Conservation (phyloP, 2,797 vertebrate genomes). For the Phalanger gymnotis region DNA sequence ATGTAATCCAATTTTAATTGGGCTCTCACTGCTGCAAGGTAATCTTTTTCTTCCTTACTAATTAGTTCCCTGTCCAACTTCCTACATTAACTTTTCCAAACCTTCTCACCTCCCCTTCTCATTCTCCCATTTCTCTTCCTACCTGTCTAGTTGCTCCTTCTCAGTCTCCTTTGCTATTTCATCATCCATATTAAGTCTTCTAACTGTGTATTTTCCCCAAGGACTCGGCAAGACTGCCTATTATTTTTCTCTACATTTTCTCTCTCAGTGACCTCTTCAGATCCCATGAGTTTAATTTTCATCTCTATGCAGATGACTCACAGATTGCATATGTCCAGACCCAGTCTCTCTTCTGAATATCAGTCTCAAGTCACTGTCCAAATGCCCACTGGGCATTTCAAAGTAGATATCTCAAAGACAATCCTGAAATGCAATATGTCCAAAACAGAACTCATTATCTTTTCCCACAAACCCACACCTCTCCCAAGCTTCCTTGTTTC, state of each 20-base stretch:
- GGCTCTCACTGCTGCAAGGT: background rate
- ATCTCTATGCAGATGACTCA: background rate
- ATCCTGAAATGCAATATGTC: background rate
- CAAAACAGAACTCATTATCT: background rate
- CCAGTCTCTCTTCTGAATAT: background rate
- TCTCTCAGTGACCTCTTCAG: background rate
- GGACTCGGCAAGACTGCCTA: background rate
- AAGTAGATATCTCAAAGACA: background rate
- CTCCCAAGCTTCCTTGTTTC: background rate
- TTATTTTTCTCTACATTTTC: background rate
- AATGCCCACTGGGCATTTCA: background rate
- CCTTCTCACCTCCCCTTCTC: background rate
- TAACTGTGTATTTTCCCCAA: background rate
- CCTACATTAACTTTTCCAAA: background rate
- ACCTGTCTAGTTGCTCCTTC: background rate
- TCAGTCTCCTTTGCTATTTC: background rate
- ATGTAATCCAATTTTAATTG: background rate
- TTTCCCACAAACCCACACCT: background rate
- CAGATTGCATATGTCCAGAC: background rate
- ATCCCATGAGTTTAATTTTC: background rate
- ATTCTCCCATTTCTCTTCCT: background rate
- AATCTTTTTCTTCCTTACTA: background rate
- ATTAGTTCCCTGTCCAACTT: background rate
- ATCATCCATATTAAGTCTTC: background rate
- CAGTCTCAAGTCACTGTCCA: background rate